Evolutionary conservation across 2,888 invertebrate genomes (phyloP), one percentile per base, ranked within the genome.

Genomic region (Ashinkailepas kermadecensis): DNA sequence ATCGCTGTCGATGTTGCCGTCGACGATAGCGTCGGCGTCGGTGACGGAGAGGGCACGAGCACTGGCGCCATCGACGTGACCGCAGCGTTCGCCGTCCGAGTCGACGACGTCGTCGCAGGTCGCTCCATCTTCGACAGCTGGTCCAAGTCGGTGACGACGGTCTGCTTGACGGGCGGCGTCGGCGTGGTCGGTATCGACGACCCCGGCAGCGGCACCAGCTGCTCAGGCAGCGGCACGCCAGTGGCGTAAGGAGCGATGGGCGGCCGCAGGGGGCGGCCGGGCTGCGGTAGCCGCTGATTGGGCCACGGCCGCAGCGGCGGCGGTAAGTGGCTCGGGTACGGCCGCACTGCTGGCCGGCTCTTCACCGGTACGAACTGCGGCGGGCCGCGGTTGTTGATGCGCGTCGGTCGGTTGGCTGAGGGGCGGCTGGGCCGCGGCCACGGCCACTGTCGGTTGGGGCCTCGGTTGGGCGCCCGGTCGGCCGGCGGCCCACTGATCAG

Each of bases 321-420:
- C 56, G 74, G 74, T 56, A 74, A 56, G 54, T 74, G 54, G 54
- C 74, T 74, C 74, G 74, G 74, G 74, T 74, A 74, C 74, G 74
- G 74, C 56, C 74, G 54, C 74, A 74, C 74, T 56, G 74, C 54
- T 3, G 74, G 74, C 56, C 74, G 74, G 74, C 56, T 74, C 21
- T 56, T 56, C 0, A 74, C 56, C 18, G 74, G 10, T 21, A 74
- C 74, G 67, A 84, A 83, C 54, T 81, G 82, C 25, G 84, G 84
- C 0, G 96, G 96, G 0, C 96, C 96, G 83, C 96, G 89, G 86
- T 96, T 95, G 86, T 96, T 96, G 23, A 96, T 96, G 83, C 96
- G 85, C 8, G 86, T 85, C 2, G 74, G 74, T 21, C 74, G 74
- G 74, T 70, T 54, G 70, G 9, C 54, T 11, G 10, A 4, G 18